Evolutionary conservation across 2,797 vertebrate species (phyloP), one percentile per base, ranked within the genome.

Genomic region (Micrastur ruficollis): DNA sequence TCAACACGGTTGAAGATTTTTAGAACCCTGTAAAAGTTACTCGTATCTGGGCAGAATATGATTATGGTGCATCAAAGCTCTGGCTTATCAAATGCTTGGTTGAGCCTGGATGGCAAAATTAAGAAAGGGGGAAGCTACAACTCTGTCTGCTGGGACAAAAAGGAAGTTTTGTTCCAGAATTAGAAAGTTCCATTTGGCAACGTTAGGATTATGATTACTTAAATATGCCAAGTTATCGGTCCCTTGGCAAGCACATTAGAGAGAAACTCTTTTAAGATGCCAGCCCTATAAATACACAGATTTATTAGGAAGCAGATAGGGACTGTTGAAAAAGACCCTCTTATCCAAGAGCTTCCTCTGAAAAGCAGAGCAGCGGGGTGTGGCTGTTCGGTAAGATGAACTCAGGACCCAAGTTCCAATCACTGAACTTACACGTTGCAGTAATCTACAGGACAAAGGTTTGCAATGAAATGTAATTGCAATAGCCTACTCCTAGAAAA

Each of bases 361-460:
- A 53, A 78, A 80, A 91, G 67, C 66, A 42, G 42, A 85, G 72
- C 29, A 63, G 44, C 0, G 0, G 52, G 91, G 72, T 74, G 86
- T n/a, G 72, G 40, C 68, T 80, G n/a, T 68, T 85, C 0, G 9
- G 74, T 91, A 92, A 92, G 17, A 53, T 36, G 63, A 89, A 86
- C 83, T 85, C 78, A 63, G 56, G 53, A 79, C 49, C 19, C 56
- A 78, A 29, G 27, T 84, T 58, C 40, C 67, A 73, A 50, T 58
- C 72, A 34, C 32, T 68, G 49, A 86, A 94, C 10, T 85, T 74
- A 72, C 61, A 81, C 3, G 0, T 75, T 89, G 62, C 83, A 87
- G 50, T 65, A 83, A 87, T 38, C 56, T 68, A 61, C 12, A 61
- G 95, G 86, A 83, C 94, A 96, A 97, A 94, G 95, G 79, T 95